Conservation (phyloP, 2,797 vertebrate species). For the Pteropus rufus region DNA sequence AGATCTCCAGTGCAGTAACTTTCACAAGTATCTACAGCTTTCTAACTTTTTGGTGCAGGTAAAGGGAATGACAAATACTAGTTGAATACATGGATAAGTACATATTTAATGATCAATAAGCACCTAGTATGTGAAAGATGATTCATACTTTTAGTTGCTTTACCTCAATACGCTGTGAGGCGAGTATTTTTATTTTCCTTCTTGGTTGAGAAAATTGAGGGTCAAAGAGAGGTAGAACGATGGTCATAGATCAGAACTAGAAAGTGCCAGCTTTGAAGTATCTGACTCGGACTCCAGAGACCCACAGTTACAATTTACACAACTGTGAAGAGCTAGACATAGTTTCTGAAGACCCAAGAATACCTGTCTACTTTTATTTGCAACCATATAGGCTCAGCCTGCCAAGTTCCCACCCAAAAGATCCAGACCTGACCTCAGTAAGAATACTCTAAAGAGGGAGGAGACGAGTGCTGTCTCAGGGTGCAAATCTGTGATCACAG, state of each 20-base stretch:
- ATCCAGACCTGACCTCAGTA: neutral
- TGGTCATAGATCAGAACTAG: neutral
- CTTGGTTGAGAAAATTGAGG: neutral
- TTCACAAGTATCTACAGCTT: neutral
- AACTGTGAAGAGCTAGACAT: neutral
- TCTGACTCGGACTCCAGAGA: neutral
- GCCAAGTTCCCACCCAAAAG: neutral
- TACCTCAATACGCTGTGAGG: neutral
- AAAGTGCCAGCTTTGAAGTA: neutral
- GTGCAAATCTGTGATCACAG: neutral
- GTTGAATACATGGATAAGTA: neutral
- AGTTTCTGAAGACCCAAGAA: neutral
- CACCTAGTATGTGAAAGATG: neutral
- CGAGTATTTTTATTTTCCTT: neutral
- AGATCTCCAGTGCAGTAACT: neutral
- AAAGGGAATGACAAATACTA: constrained; percentile 16
- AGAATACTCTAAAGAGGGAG: neutral
- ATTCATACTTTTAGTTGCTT: neutral
- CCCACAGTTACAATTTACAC: neutral
- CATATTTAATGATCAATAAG: neutral
- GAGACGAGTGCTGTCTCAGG: neutral
- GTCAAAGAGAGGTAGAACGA: neutral
- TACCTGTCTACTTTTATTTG: neutral
- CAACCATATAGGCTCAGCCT: neutral
- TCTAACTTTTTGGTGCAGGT: neutral